Conservation (phyloP, 2,113 vertebrate species). For the Bos indicus region DNA sequence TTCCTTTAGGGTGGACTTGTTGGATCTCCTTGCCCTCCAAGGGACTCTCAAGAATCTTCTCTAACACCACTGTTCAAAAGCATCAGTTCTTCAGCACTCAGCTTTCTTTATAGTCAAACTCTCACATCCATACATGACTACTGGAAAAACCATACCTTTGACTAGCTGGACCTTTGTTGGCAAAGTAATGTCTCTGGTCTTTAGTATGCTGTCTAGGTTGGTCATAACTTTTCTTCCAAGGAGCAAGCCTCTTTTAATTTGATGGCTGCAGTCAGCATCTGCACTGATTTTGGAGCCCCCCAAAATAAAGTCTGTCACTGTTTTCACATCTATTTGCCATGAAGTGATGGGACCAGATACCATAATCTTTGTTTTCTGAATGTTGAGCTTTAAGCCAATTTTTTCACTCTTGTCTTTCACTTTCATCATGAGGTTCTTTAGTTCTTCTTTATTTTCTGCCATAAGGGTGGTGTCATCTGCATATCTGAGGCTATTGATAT, state of each 20-base stretch:
- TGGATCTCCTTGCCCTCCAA: neutral
- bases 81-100: fast-evolving
- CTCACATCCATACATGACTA: too few relatives aligned
- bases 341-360: too few relatives aligned
- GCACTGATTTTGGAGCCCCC: neutral
- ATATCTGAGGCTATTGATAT: too few relatives aligned
- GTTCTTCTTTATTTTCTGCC: too few relatives aligned
- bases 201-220: too few relatives aligned
- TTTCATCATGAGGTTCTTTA: too few relatives aligned
- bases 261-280: neutral
- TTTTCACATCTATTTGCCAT: neutral
- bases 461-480: too few relatives aligned
- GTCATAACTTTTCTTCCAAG: neutral
- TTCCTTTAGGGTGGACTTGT: neutral
- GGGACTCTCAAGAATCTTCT: neutral
- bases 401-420: too few relatives aligned
- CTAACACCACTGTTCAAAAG: neutral
- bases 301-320: neutral
- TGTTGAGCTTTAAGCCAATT: too few relatives aligned
- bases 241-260: neutral
- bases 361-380: too few relatives aligned
- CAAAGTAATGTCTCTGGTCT: too few relatives aligned
- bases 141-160: too few relatives aligned
- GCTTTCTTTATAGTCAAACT: fast-evolving
- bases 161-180: fast-evolving